Base-by-base conservation (phyloP, 64 coral and sea anemone genomes). In the Actinia tenebrosa region DNA sequence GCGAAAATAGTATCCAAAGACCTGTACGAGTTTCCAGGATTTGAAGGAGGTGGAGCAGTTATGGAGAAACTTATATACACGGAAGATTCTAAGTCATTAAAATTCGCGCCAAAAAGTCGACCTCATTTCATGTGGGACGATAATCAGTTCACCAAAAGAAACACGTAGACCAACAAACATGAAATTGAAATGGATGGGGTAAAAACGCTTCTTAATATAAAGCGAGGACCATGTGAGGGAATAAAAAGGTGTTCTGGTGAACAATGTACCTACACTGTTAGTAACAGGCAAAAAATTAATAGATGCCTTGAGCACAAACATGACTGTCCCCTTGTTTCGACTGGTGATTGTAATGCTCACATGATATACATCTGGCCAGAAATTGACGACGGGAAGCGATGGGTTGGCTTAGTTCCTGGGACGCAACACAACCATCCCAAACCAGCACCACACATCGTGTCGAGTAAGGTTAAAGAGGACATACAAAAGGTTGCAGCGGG, bases 361-460 rank as follows among this genome's bases (percentile, higher is more conserved):
- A 89, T 89, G 56, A 17, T 84, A 5, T 93, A 86, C 84, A 54
- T 63, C 71, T 93, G 86, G 91, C 87, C 91, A 77, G 47, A 77
- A 84, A n/a, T 64, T 16, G 86, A 93, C 75, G 53, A 93, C 64
- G 91, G 91, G 30, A 54, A 86, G 43, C 64, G 91, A 66, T 89
- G 87, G 82, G 77, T 89, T n/a, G 82, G 91, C n/a, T 30, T 84
- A 53, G 50, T 93, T 42, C 45, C 86, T 1, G 69, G 87, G 18
- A 15, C 80, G 6, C 60, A 23, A 20, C 91, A 89, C 71, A 93
- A 93, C 27, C 91, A 93, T 60, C 53, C 22, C 3, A 89, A 89
- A 27, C 91, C 91, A 50, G 81, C 87, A 75, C 79, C 91, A 53
- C 89, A 87, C 45, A 14, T 58, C 7, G 53, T 91, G 9, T 62